Conservation (phyloP, 2,797 vertebrate genomes). For the Bufotes viridis region DNA sequence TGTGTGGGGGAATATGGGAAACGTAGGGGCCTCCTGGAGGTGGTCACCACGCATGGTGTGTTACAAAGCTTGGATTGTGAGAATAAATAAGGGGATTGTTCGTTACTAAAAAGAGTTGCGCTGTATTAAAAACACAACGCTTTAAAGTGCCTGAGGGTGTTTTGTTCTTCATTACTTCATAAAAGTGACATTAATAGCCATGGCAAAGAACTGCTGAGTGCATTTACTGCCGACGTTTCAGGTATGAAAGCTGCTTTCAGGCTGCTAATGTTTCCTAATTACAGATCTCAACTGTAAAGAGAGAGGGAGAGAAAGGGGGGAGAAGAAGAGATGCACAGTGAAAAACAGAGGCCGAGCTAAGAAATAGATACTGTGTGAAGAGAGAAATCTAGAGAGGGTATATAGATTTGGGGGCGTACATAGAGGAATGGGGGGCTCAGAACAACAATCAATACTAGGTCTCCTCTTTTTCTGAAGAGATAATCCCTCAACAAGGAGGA, state of each 20-base stretch:
- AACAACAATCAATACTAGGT: not conserved
- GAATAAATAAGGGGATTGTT: slow-evolving; percentile 76
- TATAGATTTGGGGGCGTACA: not conserved
- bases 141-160: slow-evolving; percentile 83
- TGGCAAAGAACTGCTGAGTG: slow-evolving; percentile 80
- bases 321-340: slow-evolving; percentile 22
- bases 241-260: slow-evolving; percentile 83
- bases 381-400: not conserved
- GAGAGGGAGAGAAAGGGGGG: slow-evolving; percentile 64
- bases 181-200: slow-evolving; percentile 86
- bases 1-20: not conserved
- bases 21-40: not conserved
- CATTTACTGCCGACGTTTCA: slow-evolving; percentile 82
- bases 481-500: not conserved
- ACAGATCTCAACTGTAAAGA: slow-evolving; percentile 75
- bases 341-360: slow-evolving; percentile 64
- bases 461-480: not conserved
- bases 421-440: not conserved
- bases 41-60: slow-evolving; percentile 21
- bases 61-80: slow-evolving; percentile 53
- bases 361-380: not conserved
- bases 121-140: slow-evolving; percentile 79
- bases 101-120: slow-evolving; percentile 75
- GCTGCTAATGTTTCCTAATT: slow-evolving; percentile 84
- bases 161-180: slow-evolving; percentile 85